A percentile compares a stretch with the other conserved stretches of the same genome.
phyloP scores from a whole-genome alignment of 2,797 vertebrate species.

The Lepus townsendii region DNA sequence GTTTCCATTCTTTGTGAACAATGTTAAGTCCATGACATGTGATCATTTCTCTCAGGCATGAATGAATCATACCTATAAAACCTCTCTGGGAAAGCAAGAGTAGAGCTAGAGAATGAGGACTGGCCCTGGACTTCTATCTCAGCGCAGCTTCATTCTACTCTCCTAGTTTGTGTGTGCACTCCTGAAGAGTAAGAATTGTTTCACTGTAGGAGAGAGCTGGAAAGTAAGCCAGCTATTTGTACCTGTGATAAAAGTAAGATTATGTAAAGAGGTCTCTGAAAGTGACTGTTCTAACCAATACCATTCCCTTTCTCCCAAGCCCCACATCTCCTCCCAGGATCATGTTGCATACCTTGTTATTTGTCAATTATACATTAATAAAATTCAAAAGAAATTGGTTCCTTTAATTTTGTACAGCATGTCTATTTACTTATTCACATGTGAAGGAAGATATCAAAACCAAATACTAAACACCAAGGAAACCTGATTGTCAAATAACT shows the following conservation, averaged over 20 bases:
- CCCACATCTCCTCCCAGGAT: no score
- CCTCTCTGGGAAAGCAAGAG: neutral
- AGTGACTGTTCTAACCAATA: neutral
- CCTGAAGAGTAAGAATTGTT: neutral
- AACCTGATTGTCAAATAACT: conserved; percentile 78
- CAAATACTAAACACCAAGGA: conserved; percentile 83
- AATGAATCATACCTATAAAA: conserved; percentile 17
- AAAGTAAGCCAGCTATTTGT: neutral
- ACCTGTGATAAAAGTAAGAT: neutral
- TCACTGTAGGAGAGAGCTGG: neutral
- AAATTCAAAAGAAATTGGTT: conserved; percentile 37
- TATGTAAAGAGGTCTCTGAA: conserved; percentile 11
- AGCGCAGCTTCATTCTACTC: neutral
- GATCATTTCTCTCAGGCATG: neutral
- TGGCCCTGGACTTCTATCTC: neutral
- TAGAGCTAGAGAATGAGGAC: neutral
- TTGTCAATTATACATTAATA: neutral
- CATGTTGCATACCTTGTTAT: no score
- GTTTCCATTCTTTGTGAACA: neutral
- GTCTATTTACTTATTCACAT: conserved; percentile 28
- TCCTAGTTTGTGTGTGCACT: neutral
- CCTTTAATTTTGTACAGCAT: conserved; percentile 66
- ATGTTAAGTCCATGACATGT: neutral
- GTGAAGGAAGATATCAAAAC: conserved; percentile 24
- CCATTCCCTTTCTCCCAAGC: neutral